Evolutionary conservation across 2,888 invertebrate genomes (phyloP).

Genomic region (Schizotus pectinicornis): DNA sequence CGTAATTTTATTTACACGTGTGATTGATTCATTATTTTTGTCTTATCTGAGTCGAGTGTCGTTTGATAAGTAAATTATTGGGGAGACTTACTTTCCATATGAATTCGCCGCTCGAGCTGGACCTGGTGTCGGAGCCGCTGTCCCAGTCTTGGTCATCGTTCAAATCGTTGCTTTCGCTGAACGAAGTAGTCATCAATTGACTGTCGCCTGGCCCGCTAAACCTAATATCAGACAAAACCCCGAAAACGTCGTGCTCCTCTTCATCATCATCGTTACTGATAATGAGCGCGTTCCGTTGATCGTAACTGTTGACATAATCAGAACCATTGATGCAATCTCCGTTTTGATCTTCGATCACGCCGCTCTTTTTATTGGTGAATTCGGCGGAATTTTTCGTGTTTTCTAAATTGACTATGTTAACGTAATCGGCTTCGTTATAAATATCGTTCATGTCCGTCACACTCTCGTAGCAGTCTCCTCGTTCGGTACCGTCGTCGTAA

Average conservation of each 20-base stretch:
- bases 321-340: conserved; percentile 51
- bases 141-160: conserved; percentile 72
- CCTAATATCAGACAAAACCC: conserved; percentile 56
- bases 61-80: not conserved
- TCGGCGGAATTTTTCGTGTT: conserved; percentile 41
- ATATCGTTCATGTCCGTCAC: conserved; percentile 26
- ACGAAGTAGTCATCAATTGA: conserved; percentile 59
- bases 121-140: conserved; percentile 72
- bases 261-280: conserved; percentile 39
- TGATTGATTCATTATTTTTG: too few species aligned
- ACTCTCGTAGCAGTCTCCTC: conserved; percentile 17
- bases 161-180: conserved; percentile 61
- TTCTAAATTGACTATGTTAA: conserved; percentile 44
- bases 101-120: conserved; percentile 78
- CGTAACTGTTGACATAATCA: conserved; percentile 35
- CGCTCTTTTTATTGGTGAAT: conserved; percentile 16
- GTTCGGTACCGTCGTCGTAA: conserved; percentile 12
- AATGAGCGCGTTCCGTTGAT: conserved; percentile 44
- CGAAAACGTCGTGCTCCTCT: conserved; percentile 46
- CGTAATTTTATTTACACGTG: not conserved
- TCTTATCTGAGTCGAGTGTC: too few species aligned
- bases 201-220: conserved; percentile 56
- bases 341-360: conserved; percentile 59
- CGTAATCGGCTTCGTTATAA: conserved; percentile 46
- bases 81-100: conserved; percentile 72